Evolutionary conservation across 37 sponge, comb jelly and placozoan genomes (phyloP).

Genomic region (Beroe forskalii): DNA sequence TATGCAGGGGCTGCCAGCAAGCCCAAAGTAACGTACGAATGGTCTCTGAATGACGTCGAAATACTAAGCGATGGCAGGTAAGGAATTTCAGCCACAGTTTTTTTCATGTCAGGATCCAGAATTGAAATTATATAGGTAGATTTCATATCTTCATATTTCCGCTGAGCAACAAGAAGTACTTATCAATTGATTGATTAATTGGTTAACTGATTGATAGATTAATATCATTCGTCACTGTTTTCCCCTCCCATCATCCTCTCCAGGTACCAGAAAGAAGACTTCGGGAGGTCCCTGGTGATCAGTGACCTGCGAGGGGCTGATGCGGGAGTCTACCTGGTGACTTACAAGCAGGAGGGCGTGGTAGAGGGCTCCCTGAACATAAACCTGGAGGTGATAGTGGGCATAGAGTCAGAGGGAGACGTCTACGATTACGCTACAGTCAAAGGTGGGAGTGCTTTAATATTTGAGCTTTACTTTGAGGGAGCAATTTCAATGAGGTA

Average conservation of each 20-base stretch:
- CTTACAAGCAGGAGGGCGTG: neutral
- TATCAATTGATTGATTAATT: too few relatives aligned
- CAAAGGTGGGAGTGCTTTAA: neutral
- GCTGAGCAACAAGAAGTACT: too few relatives aligned
- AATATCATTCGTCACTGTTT: too few relatives aligned
- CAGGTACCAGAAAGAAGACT: neutral
- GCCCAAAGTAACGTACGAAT: neutral
- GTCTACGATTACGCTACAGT: conserved; percentile 42
- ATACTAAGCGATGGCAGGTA: neutral
- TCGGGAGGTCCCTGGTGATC: neutral
- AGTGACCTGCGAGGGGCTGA: neutral
- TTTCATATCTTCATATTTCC: too few relatives aligned
- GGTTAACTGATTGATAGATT: too few relatives aligned
- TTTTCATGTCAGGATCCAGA: too few relatives aligned
- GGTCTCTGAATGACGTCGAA: neutral
- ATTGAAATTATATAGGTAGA: too few relatives aligned
- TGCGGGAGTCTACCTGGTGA: neutral
- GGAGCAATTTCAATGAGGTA: too few relatives aligned
- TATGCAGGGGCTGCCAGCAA: conserved; percentile 22
- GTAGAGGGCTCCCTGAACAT: neutral
- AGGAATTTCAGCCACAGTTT: too few relatives aligned
- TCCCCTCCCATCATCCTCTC: neutral
- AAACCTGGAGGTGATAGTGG: neutral
- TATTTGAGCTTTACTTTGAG: too few relatives aligned
- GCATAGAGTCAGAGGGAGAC: neutral